Percentiles rank a stretch among this genome's conserved stretches.
phyloP scores from a whole-genome alignment of 1,140 invertebrate species.

The Trinorchestia longiramus region DNA sequence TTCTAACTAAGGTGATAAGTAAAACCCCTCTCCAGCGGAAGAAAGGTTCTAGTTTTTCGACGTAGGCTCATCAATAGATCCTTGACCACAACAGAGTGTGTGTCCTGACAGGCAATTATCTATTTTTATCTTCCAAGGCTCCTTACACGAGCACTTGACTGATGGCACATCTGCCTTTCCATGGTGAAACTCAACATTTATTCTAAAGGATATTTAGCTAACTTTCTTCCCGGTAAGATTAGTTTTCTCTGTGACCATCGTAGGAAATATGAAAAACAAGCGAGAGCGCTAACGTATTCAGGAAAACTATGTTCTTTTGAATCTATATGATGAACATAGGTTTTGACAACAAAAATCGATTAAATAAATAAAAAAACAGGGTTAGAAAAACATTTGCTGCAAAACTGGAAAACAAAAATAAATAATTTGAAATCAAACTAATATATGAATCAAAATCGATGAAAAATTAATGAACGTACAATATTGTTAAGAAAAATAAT shows the following conservation, averaged over 20 bases:
- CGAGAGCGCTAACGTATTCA: too few species aligned
- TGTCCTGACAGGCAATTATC: not conserved
- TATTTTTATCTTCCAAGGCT: not conserved
- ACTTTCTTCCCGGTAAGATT: not conserved
- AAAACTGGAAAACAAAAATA: too few species aligned
- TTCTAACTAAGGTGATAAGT: not conserved
- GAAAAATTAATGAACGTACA: too few species aligned
- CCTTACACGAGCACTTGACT: not conserved
- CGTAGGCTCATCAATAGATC: constrained; percentile 2
- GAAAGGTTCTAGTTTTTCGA: not conserved
- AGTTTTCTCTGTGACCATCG: not conserved
- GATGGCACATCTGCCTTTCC: not conserved
- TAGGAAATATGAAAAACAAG: too few species aligned
- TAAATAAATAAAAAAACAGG: too few species aligned
- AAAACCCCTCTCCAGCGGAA: not conserved
- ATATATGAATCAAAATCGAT: too few species aligned
- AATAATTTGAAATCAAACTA: too few species aligned
- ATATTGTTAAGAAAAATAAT: too few species aligned
- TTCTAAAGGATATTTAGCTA: not conserved
- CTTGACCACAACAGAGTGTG: not conserved
- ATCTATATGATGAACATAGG: too few species aligned
- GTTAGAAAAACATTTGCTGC: too few species aligned
- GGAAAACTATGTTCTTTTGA: too few species aligned
- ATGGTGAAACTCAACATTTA: not conserved
- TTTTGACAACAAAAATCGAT: too few species aligned